Conservation (phyloP, 2,797 vertebrate genomes). For the Enoplosus armatus region DNA sequence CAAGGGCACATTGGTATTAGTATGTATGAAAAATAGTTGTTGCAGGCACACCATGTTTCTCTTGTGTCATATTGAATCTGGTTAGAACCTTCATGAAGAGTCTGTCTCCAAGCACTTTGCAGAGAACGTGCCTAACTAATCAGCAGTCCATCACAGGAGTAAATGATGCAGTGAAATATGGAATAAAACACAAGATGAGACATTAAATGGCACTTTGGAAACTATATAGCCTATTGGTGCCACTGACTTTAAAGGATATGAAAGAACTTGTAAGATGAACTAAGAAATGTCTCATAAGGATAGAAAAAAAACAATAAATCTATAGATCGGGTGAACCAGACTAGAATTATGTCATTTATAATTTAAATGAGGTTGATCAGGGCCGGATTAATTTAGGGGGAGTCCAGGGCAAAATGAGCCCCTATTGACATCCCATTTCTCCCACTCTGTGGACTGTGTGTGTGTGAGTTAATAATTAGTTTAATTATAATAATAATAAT, state of each 20-base stretch:
- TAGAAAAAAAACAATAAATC: neutral
- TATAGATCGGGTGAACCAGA: neutral
- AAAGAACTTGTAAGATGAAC: neutral
- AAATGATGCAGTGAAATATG: slow-evolving; percentile 39
- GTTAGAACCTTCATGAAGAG: slow-evolving; percentile 45
- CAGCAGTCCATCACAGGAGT: slow-evolving; percentile 40
- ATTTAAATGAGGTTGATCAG: neutral
- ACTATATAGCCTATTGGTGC: neutral
- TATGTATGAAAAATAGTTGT: slow-evolving; percentile 22
- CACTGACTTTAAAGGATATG: slow-evolving; percentile 6
- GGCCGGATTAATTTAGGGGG: neutral
- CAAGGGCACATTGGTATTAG: slow-evolving; percentile 23
- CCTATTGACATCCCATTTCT: neutral
- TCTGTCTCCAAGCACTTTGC: slow-evolving; percentile 49
- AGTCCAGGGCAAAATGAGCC: neutral
- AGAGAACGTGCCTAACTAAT: slow-evolving; percentile 31
- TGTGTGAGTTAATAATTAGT: too few relatives aligned
- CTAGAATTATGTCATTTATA: neutral
- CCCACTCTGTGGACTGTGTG: too few relatives aligned
- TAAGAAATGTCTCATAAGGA: neutral
- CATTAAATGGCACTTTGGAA: slow-evolving; percentile 30
- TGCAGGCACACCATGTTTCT: slow-evolving; percentile 9
- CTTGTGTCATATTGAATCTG: slow-evolving; percentile 14
- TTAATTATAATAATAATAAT: too few relatives aligned
- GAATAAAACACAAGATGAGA: slow-evolving; percentile 18